Percentiles rank a stretch among this genome's conserved stretches.
Evolutionary conservation across 2,113 vertebrate species (phyloP).

Genomic region (Balaeniceps rex): DNA sequence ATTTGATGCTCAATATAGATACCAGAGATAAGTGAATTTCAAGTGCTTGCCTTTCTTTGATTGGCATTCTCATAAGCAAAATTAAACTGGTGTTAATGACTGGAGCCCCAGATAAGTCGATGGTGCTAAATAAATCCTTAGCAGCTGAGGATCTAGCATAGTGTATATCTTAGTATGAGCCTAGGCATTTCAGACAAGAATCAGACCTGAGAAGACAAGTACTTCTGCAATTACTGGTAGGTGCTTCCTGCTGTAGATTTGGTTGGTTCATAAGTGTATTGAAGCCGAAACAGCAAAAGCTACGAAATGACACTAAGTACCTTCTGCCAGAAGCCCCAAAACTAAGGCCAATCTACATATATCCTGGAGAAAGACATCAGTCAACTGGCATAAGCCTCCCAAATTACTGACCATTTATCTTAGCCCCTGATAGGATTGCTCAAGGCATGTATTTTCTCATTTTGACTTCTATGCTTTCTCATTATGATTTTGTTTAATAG

Average conservation of each 20-base stretch:
- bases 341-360: not conserved
- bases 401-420: not conserved
- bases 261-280: not conserved
- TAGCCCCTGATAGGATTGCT: not conserved
- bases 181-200: not conserved
- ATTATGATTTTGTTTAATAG: not conserved
- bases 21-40: not conserved
- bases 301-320: not conserved
- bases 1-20: not conserved
- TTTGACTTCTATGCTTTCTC: not conserved
- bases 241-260: not conserved
- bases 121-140: not conserved
- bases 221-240: not conserved
- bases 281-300: not conserved
- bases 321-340: not conserved
- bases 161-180: not conserved
- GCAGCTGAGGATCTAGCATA: not conserved
- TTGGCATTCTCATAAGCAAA: not conserved
- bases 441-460: not conserved
- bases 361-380: not conserved
- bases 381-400: not conserved
- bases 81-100: not conserved
- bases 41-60: not conserved
- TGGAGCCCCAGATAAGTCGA: not conserved
- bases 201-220: not conserved